phyloP scores from a whole-genome alignment of 1,140 invertebrate species.

The Melanaphis sacchari region DNA sequence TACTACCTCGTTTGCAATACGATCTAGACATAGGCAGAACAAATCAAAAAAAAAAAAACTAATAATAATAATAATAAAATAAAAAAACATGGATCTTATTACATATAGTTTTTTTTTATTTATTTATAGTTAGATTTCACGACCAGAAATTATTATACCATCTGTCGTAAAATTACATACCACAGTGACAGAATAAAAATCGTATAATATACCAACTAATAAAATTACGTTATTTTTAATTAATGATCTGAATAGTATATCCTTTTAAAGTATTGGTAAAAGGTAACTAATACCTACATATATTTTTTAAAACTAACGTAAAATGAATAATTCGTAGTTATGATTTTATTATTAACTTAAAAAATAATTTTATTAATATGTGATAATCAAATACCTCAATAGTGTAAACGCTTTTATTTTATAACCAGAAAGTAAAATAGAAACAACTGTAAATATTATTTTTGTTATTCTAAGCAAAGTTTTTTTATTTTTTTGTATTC shows the following conservation, averaged over 20 bases:
- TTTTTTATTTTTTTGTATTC: background rate
- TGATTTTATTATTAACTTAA: background rate
- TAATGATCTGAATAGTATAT: background rate
- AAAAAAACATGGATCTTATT: slow-evolving; percentile 25
- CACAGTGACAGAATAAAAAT: background rate
- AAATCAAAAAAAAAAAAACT: background rate
- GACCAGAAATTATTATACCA: slow-evolving; percentile 22
- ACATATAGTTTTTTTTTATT: background rate
- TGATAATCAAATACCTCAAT: background rate
- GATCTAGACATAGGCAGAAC: background rate
- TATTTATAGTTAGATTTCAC: slow-evolving; percentile 26
- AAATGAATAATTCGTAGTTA: background rate
- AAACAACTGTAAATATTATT: background rate
- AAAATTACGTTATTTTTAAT: background rate
- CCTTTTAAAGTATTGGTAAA: background rate
- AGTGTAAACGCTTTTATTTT: too few relatives aligned
- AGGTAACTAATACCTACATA: background rate
- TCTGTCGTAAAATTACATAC: background rate
- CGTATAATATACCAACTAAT: background rate
- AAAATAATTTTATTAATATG: background rate
- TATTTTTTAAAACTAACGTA: too few relatives aligned
- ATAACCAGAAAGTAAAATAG: background rate
- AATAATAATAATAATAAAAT: background rate
- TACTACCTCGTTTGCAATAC: slow-evolving; percentile 44
- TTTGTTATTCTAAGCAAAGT: background rate